Conservation (phyloP, 2,797 vertebrate species). For the Xenops minutus region DNA sequence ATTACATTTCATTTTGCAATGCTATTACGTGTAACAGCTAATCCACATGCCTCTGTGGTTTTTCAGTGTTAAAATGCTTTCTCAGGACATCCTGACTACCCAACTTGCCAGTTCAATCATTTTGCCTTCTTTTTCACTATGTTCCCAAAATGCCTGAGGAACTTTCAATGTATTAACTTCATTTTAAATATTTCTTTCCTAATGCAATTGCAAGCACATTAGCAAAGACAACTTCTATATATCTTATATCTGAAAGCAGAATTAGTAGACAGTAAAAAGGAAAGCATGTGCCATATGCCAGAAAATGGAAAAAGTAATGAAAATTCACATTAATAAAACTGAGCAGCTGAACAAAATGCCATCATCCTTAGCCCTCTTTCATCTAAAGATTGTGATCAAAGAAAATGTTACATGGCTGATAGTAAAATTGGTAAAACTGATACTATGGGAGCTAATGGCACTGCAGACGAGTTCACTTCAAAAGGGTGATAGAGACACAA, state of each 20-base stretch:
- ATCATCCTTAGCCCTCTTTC: background rate
- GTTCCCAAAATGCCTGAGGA: background rate
- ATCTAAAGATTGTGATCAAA: constrained; percentile 1
- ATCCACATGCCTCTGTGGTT: background rate
- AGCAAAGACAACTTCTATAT: background rate
- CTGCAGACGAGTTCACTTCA: background rate
- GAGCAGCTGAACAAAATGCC: background rate
- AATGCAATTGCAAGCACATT: constrained; percentile 24
- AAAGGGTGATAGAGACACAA: background rate
- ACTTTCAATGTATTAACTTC: background rate
- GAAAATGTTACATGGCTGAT: background rate
- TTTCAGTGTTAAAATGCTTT: constrained; percentile 9
- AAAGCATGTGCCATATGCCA: background rate
- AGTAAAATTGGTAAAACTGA: background rate
- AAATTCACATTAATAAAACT: background rate
- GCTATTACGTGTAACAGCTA: background rate
- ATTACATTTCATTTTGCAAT: background rate
- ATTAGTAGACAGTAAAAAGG: constrained; percentile 13
- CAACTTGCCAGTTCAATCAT: background rate
- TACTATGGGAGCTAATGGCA: background rate
- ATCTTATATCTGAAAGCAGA: constrained; percentile 10
- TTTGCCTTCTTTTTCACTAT: background rate
- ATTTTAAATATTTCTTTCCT: constrained; percentile 19
- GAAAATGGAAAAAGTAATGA: constrained; percentile 18
- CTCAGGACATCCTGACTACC: background rate